Evolutionary conservation across 2,113 vertebrate genomes (phyloP), one percentile per base, ranked within the genome.

Genomic region (Microcebus lehilahytsara): DNA sequence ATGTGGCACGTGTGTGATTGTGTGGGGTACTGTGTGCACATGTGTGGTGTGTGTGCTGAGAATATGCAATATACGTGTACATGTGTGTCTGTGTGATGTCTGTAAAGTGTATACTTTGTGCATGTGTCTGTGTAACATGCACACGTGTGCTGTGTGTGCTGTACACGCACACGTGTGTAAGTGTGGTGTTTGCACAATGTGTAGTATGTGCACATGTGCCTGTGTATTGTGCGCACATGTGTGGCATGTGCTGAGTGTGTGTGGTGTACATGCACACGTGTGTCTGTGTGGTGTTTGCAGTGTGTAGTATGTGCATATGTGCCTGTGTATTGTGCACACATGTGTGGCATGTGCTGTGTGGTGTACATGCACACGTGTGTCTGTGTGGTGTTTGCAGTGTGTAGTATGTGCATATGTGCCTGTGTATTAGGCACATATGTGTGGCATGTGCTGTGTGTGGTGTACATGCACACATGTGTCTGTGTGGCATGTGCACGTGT

Each of bases 61-160:
- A 1, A 14, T 13, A 11, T 72, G 13, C 27, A 11, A 6, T 46
- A 20, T n/a, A 17, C 11, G 2, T 32, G 30, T 4, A 32, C 8
- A 2, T 71, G 6, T 66, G 64, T 66, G 12, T 62, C 23, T 37
- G 67, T n/a, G 37, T 23, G 4, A 19, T 37, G n/a, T 23, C 19
- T 72, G n/a, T 37, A 30, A 19, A 0, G 69, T 1, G 10, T 71
- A 17, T n/a, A 34, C 34, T 64, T 27, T 60, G 58, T 60, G 27
- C 46, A 9, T 13, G 27, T 37, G 34, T n/a, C 3, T 69, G 58
- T 13, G 5, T 42, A 20, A 10, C 25, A 11, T 74, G 37, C 23
- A 22, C 23, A 27, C 23, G 6, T 40, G 40, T 12, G 2, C 37
- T 72, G 37, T 23, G 20, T 74, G 71, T 74, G 71, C 13, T 16